Base-by-base conservation (phyloP, 2,797 vertebrate species). In the Cryptoblepharus egeriae region DNA sequence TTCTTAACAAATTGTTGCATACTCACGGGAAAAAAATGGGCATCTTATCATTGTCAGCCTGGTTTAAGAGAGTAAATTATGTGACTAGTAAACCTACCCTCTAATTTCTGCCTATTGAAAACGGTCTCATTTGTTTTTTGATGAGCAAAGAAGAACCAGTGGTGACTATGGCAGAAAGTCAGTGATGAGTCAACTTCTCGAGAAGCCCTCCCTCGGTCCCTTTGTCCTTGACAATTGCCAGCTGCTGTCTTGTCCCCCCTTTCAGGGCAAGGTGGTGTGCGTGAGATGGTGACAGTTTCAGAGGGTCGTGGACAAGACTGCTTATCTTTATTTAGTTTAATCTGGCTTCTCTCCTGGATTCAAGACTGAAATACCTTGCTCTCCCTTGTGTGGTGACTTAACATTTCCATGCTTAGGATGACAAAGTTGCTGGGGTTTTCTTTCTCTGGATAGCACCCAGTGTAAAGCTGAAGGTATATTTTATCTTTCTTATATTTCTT, bases 51-150 rank as follows among this genome's bases (percentile, higher is more conserved):
- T 74, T 30, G 35, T 61, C 26, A 60, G 42, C 18, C 20, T 52
- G 24, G 35, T 30, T 49, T 6, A 24, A 63, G 61, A 82, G 35
- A 82, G 32, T 70, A 63, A n/a, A 82, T 76, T 49, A 35, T 69
- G 30, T 69, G 30, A 45, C 30, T 7, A 69, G 64, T n/a, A 52
- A 71, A 30, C 45, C 15, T 45, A 18, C 20, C 37, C 5, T 64
- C 5, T 42, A 52, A n/a, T 5, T 28, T 72, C 20, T 24, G 20
- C 57, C 6, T 37, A 18, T 35, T 13, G 30, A 63, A 69, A 80
- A 72, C 5, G 63, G 24, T 39, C 5, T 16, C 32, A 49, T 49
- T 49, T 8, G 24, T 20, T 74, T 57, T 57, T 63, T 55, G 16
- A 3, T 63, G 42, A 37, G 39, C 39, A 49, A 70, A 77, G 24